Evolutionary conservation across 2,797 vertebrate genomes (phyloP).

Genomic region (Anguilla marmorata): DNA sequence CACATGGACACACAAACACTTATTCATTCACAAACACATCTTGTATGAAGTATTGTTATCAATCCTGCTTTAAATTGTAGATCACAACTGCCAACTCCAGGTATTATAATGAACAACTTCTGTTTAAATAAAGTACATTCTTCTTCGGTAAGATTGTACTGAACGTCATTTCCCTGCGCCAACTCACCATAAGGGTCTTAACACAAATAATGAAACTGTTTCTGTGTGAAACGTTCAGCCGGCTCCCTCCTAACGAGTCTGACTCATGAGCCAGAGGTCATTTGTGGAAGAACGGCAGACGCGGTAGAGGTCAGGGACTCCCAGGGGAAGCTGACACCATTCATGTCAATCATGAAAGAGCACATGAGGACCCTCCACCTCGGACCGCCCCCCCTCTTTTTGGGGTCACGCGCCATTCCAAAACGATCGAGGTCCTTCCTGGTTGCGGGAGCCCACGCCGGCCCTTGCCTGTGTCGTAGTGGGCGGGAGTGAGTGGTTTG

Average conservation of each 20-base stretch:
- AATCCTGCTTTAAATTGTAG: not conserved
- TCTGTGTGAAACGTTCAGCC: not conserved
- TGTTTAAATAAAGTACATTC: not conserved
- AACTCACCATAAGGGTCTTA: not conserved
- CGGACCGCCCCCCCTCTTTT: not conserved
- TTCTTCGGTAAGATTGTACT: not conserved
- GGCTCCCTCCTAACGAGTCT: not conserved
- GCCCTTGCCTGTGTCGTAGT: not conserved
- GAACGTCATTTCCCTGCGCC: not conserved
- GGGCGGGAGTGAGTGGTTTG: slow-evolving; percentile 27
- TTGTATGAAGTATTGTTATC: not conserved
- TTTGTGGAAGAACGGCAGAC: not conserved
- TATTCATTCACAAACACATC: not conserved
- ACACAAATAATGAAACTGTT: not conserved
- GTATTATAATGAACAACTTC: not conserved
- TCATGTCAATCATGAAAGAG: slow-evolving; percentile 29
- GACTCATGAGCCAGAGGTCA: not conserved
- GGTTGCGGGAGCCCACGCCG: slow-evolving; percentile 18
- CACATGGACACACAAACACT: not conserved
- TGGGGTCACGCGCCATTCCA: not conserved
- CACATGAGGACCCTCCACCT: slow-evolving; percentile 20
- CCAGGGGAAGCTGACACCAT: not conserved
- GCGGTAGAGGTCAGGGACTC: not conserved
- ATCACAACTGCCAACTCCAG: not conserved
- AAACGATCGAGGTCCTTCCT: slow-evolving; percentile 24